These are phyloP conservation scores for Amorpha juglandis DNA, from an alignment of 2,888 invertebrate species.

Conservation along the genomic window DNA sequence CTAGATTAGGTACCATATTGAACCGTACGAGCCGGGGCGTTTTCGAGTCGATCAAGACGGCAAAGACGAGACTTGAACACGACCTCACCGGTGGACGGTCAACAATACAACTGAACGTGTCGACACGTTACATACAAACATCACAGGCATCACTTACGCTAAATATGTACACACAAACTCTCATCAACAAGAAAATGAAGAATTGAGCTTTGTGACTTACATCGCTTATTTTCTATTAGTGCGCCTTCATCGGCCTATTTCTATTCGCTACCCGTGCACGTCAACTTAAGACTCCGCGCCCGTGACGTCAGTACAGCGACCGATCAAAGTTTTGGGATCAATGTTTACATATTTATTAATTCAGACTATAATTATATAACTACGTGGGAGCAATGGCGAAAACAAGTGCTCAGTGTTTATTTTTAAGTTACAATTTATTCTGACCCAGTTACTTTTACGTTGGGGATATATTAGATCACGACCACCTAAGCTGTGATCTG, in stretches of 20 bases:
- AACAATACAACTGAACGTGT: slow-evolving; percentile 60
- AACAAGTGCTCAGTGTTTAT: slow-evolving; percentile 20
- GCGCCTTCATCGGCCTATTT: slow-evolving; percentile 59
- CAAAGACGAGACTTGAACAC: slow-evolving; percentile 44
- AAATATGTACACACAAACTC: slow-evolving; percentile 82
- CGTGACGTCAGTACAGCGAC: slow-evolving; percentile 22
- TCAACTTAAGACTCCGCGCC: slow-evolving; percentile 26
- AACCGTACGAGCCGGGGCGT: slow-evolving; percentile 39
- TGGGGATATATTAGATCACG: neutral
- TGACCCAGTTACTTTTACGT: neutral
- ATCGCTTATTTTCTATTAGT: slow-evolving; percentile 63
- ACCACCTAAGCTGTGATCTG: neutral
- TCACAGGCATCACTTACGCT: slow-evolving; percentile 80
- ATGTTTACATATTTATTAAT: neutral
- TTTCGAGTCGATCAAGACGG: slow-evolving; percentile 50
- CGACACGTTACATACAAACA: slow-evolving; percentile 67
- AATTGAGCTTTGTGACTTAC: slow-evolving; percentile 78
- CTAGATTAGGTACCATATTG: slow-evolving; percentile 37
- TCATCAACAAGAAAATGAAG: slow-evolving; percentile 73
- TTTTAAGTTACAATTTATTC: slow-evolving; percentile 16
- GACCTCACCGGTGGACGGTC: slow-evolving; percentile 44
- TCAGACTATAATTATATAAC: neutral
- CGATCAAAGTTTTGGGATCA: slow-evolving; percentile 9
- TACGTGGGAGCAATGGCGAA: slow-evolving; percentile 15
- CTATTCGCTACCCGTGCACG: slow-evolving; percentile 40